phyloP scores from a whole-genome alignment of 1,140 invertebrate species.

The Yoshiicerus persimilis region DNA sequence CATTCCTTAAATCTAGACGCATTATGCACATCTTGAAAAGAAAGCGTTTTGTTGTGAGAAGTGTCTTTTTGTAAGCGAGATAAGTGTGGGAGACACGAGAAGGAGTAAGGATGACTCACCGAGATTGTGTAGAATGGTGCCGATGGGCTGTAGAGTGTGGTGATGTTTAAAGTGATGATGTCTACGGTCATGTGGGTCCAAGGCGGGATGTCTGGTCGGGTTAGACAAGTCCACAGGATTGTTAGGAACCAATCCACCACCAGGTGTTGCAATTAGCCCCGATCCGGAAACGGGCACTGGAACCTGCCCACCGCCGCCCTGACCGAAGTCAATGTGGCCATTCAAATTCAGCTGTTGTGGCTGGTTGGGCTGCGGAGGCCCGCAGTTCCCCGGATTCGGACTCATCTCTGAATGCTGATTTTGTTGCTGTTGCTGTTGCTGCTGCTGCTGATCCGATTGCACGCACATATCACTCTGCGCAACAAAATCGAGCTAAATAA shows the following conservation, averaged over 20 bases:
- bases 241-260: conserved; percentile 32
- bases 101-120: conserved; percentile 31
- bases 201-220: conserved; percentile 33
- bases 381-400: conserved; percentile 32
- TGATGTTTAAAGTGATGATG: conserved; percentile 36
- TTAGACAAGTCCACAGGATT: conserved; percentile 48
- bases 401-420: conserved; percentile 34
- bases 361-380: conserved; percentile 24
- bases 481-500: conserved; percentile 20
- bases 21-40: too few species aligned
- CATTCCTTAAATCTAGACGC: background rate
- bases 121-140: conserved; percentile 48
- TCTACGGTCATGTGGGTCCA: conserved; percentile 4
- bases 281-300: conserved; percentile 38
- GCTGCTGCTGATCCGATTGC: conserved; percentile 36
- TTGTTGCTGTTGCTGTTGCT: conserved; percentile 35
- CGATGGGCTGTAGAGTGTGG: conserved; percentile 49
- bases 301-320: background rate
- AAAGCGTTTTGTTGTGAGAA: background rate
- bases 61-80: background rate
- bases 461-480: conserved; percentile 47
- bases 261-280: conserved; percentile 23
- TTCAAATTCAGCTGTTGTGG: conserved; percentile 30
- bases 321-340: conserved; percentile 43
- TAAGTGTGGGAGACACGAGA: background rate